phyloP scores from a whole-genome alignment of 2,113 vertebrate species.

The Chaetura pelagica region DNA sequence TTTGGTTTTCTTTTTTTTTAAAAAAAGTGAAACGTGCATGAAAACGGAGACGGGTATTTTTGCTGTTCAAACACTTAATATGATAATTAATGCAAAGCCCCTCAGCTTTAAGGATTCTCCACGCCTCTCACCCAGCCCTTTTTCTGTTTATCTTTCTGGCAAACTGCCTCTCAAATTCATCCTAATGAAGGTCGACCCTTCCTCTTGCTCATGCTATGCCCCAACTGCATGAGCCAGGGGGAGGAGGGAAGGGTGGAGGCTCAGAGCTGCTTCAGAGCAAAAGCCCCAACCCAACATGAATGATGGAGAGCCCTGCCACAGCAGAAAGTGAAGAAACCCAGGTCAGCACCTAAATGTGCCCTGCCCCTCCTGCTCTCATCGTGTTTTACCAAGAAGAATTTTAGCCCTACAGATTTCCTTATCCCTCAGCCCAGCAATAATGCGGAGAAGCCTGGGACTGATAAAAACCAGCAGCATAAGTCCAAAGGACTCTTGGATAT shows the following conservation, averaged over 20 bases:
- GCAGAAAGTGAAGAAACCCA: background rate
- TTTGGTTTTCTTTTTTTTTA: slow-evolving; percentile 35
- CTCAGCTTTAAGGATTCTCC: slow-evolving; percentile 27
- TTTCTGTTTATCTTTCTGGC: background rate
- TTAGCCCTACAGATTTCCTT: background rate
- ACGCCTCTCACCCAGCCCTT: slow-evolving; percentile 22
- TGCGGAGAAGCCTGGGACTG: background rate
- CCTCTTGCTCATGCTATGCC: background rate
- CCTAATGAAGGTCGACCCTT: background rate
- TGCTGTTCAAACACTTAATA: background rate
- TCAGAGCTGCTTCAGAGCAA: background rate
- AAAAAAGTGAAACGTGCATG: slow-evolving; percentile 28
- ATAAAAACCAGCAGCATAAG: background rate
- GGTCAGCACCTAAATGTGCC: fast-evolving
- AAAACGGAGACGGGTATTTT: slow-evolving; percentile 16
- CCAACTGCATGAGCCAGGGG: background rate
- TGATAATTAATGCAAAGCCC: slow-evolving; percentile 61
- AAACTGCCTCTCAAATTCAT: background rate
- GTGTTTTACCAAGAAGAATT: background rate
- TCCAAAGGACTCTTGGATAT: background rate
- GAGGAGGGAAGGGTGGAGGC: background rate
- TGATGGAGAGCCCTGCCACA: fast-evolving
- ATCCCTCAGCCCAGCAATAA: fast-evolving
- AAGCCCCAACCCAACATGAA: background rate
- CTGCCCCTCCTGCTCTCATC: background rate